Percentiles rank a stretch among this genome's conserved stretches.
These are phyloP conservation scores for Celastrina argiolus DNA, from an alignment of 2,888 invertebrate genomes.

Conservation along the genomic window DNA sequence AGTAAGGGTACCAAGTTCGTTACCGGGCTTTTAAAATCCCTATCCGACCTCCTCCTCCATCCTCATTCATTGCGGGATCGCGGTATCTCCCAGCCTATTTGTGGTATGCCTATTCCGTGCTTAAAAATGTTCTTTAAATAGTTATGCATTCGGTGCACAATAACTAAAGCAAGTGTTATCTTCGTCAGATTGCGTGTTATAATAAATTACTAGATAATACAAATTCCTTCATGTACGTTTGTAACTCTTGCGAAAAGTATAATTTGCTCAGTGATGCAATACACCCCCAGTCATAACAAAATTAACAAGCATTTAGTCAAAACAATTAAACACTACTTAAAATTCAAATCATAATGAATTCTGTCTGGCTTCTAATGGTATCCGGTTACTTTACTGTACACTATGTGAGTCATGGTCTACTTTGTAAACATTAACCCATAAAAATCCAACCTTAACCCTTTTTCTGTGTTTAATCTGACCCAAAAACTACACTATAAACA, in stretches of 20 bases:
- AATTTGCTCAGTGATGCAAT: not conserved
- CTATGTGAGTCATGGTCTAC: not conserved
- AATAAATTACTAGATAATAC: not conserved
- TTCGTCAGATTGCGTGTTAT: not conserved
- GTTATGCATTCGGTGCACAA: not conserved
- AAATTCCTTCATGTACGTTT: not conserved
- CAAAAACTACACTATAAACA: too few species aligned
- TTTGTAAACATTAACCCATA: not conserved
- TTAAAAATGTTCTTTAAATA: too few species aligned
- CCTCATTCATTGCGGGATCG: too few species aligned
- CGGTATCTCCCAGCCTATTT: too few species aligned
- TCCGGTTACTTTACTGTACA: not conserved
- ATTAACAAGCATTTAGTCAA: slow-evolving; percentile 10
- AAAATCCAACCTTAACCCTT: not conserved
- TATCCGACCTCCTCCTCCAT: too few species aligned
- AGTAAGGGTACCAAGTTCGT: too few species aligned
- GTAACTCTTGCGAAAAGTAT: not conserved
- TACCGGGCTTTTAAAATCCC: too few species aligned
- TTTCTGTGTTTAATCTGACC: too few species aligned
- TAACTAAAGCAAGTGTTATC: not conserved
- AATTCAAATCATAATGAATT: slow-evolving; percentile 7
- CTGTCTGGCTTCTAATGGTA: not conserved
- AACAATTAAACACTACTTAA: slow-evolving; percentile 12
- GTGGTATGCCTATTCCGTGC: too few species aligned
- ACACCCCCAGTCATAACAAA: slow-evolving; percentile 10